Evolutionary conservation across 1,140 invertebrate genomes (phyloP), one percentile per base, ranked within the genome.

Genomic region (Scaptomyza graminum): DNA sequence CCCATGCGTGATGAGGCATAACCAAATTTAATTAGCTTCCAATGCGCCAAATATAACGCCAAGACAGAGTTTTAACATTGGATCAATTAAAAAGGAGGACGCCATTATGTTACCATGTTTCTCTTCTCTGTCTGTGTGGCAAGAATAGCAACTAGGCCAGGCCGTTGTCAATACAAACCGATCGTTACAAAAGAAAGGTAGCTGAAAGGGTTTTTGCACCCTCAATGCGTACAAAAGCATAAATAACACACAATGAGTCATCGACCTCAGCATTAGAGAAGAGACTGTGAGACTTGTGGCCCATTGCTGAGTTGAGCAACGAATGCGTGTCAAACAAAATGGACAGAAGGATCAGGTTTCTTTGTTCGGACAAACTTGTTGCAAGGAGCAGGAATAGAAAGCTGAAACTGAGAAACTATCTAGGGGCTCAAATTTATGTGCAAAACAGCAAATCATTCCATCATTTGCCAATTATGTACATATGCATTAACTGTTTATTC

Each of bases 1-100:
- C 78, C 70, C 82, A 85, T 75, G 81, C 82, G 63, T 87, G 82
- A 50, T 41, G 65, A 78, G 70, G 81, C 81, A 87, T 85, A 87
- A 81, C 64, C 54, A 11, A 55, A 66, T 8, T 67, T 49, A 54
- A 72, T 72, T 31, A 25, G 22, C 9, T 61, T 47, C 39, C 76
- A 60, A 55, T 71, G 69, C 52, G 57, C 79, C 65, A 70, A 74
- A 61, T 41, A 18, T 64, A 65, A 71, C 62, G 39, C 74, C 44
- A 50, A 61, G 12, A n/a, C 37, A 41, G 68, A 59, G 65, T 49
- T 13, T 22, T 52, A 65, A 37, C 52, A 63, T 25, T 46, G 64
- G 60, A 68, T 79, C 72, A 76, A 62, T 47, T 64, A 43, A 47
- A 12, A 16, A 18, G 11, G 3, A 50, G 54, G 15, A 62, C 13